Evolutionary conservation across 2,113 vertebrate species (phyloP).

Genomic region (Istiophorus platypterus): DNA sequence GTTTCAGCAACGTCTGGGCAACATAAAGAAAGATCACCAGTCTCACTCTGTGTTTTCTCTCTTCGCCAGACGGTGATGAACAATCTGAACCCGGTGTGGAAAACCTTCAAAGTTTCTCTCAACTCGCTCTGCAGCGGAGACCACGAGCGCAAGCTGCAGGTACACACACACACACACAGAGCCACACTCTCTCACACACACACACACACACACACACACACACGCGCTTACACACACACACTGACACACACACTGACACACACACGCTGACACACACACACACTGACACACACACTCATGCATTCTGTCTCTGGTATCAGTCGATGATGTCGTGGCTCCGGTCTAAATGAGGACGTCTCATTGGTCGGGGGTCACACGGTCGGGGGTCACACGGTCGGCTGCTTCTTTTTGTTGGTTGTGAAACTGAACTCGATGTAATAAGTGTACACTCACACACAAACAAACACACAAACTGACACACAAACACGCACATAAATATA

Average conservation of each 20-base stretch:
- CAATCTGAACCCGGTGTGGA: conserved; percentile 97
- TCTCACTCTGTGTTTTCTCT: neutral
- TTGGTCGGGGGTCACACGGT: conserved; percentile 7
- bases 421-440: too few relatives aligned
- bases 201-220: conserved; percentile 7
- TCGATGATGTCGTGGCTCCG: conserved; percentile 32
- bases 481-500: too few relatives aligned
- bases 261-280: neutral
- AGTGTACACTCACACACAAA: too few relatives aligned
- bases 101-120: conserved; percentile 97
- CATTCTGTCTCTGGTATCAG: conserved; percentile 27
- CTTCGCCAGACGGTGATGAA: conserved; percentile 94
- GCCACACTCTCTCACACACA: neutral
- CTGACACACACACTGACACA: neutral
- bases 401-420: too few relatives aligned
- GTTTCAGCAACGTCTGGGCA: too few relatives aligned
- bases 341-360: conserved; percentile 41
- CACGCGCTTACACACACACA: neutral
- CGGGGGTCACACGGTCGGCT: neutral
- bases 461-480: too few relatives aligned
- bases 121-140: conserved; percentile 98
- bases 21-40: too few relatives aligned
- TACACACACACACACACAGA: conserved; percentile 65
- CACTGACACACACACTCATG: neutral
- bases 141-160: conserved; percentile 95